Percentiles rank a stretch among this genome's conserved stretches.
Evolutionary conservation across 2,113 vertebrate species (phyloP).

Genomic region (Andinoacara biseriatus): DNA sequence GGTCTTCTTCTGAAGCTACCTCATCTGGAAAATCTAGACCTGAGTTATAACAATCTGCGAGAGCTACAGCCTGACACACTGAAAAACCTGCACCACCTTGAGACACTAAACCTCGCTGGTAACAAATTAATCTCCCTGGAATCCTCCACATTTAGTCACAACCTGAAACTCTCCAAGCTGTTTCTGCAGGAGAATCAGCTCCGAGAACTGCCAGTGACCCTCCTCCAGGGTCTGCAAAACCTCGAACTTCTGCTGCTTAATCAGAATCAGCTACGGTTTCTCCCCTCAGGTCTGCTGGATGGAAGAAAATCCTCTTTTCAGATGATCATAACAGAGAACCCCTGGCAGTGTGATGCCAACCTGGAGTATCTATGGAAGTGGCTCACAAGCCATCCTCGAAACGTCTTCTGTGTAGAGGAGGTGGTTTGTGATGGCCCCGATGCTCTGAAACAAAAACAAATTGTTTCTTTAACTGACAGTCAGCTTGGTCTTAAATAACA

Average conservation of each 20-base stretch:
- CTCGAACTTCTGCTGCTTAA: slow-evolving; percentile 82
- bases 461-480: slow-evolving; percentile 39
- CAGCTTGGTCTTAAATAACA: slow-evolving; percentile 42
- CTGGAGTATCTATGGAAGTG: slow-evolving; percentile 74
- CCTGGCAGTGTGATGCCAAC: slow-evolving; percentile 82
- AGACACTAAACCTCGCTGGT: slow-evolving; percentile 78
- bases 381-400: slow-evolving; percentile 54
- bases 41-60: slow-evolving; percentile 81
- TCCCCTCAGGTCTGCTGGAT: slow-evolving; percentile 66
- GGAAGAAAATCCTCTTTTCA: slow-evolving; percentile 54
- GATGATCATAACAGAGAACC: slow-evolving; percentile 79
- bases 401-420: slow-evolving; percentile 41
- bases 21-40: slow-evolving; percentile 76
- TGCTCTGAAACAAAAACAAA: slow-evolving; percentile 17
- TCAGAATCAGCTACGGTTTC: slow-evolving; percentile 74
- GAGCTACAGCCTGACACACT: slow-evolving; percentile 57
- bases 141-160: slow-evolving; percentile 56
- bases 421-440: slow-evolving; percentile 74
- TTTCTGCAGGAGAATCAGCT: slow-evolving; percentile 83
- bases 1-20: slow-evolving; percentile 68
- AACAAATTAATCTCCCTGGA: slow-evolving; percentile 78
- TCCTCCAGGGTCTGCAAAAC: slow-evolving; percentile 69
- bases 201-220: slow-evolving; percentile 31
- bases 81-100: slow-evolving; percentile 62
- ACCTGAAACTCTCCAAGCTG: slow-evolving; percentile 69